Evolutionary conservation across 2,797 vertebrate genomes (phyloP), one percentile per base, ranked within the genome.

Genomic region (Pangasius krempfi): DNA sequence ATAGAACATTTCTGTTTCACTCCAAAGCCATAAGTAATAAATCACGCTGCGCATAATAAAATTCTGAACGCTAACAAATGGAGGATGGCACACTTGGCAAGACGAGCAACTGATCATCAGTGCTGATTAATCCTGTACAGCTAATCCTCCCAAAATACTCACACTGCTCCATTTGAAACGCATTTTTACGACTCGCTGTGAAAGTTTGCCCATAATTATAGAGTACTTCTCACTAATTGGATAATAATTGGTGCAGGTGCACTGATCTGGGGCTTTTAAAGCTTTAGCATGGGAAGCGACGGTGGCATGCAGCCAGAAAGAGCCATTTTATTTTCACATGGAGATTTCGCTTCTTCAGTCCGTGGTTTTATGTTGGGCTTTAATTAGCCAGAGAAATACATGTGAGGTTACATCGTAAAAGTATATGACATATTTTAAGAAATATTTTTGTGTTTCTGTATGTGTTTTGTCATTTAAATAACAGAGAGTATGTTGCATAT

Each of bases 181-280:
- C 87, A 44, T 82, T 87, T 86, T 86, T 86, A 82, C 81, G 89
- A 75, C 81, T 84, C 85, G 37, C 78, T 89, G 89, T 90, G 82
- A 87, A 85, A 88, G 87, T 94, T 94, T 91, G 87, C 90, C 92
- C 27, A 92, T 97, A 96, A 96, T 96, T 97, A 94, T 93, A 94
- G 93, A 92, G 95, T 95, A 95, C 96, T 96, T 95, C 94, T 96
- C 96, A 94, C 95, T 96, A 96, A 97, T 96, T 96, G 95, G 94
- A 95, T 96, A 96, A 96, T 96, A 96, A 96, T 95, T 96, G 95
- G 93, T 94, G 95, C 95, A 96, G 96, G 95, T 96, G 95, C 95
- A 95, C 94, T 95, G 95, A 94, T 93, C 93, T 92, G 92, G 93
- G 90, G 94, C 95, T 86, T 84, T 84, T 72, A 81, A 80, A 89